Base-by-base conservation (phyloP, 2,113 vertebrate genomes). In the Caranx ignobilis region DNA sequence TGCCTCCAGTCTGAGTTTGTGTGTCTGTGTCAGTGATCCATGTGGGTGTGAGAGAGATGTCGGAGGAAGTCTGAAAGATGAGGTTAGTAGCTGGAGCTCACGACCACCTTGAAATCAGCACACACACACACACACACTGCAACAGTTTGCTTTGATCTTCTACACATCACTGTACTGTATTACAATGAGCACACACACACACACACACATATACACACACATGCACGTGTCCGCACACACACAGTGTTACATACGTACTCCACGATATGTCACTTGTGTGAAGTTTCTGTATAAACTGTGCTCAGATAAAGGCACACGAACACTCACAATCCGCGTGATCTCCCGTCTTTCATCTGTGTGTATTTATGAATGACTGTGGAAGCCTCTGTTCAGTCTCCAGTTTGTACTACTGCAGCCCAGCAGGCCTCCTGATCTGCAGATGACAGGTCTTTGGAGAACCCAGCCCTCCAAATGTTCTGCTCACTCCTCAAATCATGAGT, bases 371-470 rank as follows among this genome's bases (percentile, higher is more conserved):
- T 91, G 83, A 87, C 56, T 69, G 65, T 59, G 48, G 74, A 79
- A 76, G 83, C 83, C 87, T 88, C 87, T 89, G 87, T 89, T 88
- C 85, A 86, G 81, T 84, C 76, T 90, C 83, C 88, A 89, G 84
- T 77, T 80, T 71, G 59, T 75, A 85, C 87, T 78, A 76, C 87
- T 85, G 81, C 85, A 85, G 71, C 74, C 48, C 43, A 41, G 35
- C 71, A 82, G 65, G 61, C 72, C 77, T 84, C 68, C 66, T 80
- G 81, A 86, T 87, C 81, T 86, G 77, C 80, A 84, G 75, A 85
- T 88, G 86, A 88, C 81, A 87, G 82, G 34, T 84, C 84, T 86
- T 88, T 86, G 81, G 88, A 90, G 87, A 63, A 82, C 60, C 35
- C n/a, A 18, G 37, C 55, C 60, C 68, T 77, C 63, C 70, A 86